Evolutionary conservation across 2,888 invertebrate species (phyloP).

Genomic region (Melanophora roralis): DNA sequence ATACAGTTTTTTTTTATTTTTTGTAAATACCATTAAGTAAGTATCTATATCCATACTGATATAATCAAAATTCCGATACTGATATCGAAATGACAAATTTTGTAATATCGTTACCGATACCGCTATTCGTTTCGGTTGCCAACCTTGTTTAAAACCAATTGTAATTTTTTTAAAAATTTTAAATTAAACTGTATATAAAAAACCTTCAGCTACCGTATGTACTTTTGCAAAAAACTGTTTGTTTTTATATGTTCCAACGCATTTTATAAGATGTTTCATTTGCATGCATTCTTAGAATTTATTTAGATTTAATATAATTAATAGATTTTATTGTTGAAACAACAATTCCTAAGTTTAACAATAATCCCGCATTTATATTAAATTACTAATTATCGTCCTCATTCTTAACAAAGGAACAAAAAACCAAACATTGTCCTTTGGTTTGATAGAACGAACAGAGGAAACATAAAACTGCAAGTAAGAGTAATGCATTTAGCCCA

Average conservation of each 20-base stretch:
- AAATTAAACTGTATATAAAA: background rate
- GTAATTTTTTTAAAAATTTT: background rate
- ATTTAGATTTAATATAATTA: background rate
- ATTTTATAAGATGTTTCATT: background rate
- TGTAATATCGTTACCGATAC: too few relatives aligned
- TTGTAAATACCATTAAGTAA: too few relatives aligned
- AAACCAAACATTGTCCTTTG: background rate
- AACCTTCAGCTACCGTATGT: too few relatives aligned
- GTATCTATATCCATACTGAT: too few relatives aligned
- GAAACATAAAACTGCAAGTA: background rate
- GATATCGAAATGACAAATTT: too few relatives aligned
- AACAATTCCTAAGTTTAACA: slow-evolving; percentile 16
- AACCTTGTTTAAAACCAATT: too few relatives aligned
- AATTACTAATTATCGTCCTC: slow-evolving; percentile 37
- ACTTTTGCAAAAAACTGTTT: too few relatives aligned
- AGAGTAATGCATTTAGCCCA: background rate
- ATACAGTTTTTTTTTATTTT: too few relatives aligned
- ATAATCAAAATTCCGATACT: too few relatives aligned
- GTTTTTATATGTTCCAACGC: background rate
- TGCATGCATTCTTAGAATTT: slow-evolving; percentile 5
- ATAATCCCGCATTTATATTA: slow-evolving; percentile 48
- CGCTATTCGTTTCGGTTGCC: too few relatives aligned
- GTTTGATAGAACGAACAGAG: background rate
- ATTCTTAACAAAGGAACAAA: slow-evolving; percentile 17
- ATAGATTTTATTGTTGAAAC: background rate